A percentile compares a stretch with the other conserved stretches of the same genome.
These are phyloP conservation scores for Pangasianodon hypophthalmus DNA, from an alignment of 2,113 vertebrate species.

Conservation along the genomic window DNA sequence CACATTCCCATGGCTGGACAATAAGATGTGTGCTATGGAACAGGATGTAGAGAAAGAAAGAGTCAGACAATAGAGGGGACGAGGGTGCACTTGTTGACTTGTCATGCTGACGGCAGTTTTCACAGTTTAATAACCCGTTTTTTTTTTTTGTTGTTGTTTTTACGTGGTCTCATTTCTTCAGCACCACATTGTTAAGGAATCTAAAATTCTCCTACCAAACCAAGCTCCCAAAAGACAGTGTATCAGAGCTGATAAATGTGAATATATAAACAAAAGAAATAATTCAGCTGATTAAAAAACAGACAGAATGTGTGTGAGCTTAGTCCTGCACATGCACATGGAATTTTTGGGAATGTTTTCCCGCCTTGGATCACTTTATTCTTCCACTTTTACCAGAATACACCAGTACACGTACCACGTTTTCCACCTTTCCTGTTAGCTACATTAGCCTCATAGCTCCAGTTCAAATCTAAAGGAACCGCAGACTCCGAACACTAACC, in stretches of 20 bases:
- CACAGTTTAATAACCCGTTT: too few species aligned
- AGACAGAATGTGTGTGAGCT: background rate
- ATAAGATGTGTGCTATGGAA: background rate
- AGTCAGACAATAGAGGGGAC: background rate
- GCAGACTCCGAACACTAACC: background rate
- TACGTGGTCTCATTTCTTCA: background rate
- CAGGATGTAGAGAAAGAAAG: background rate
- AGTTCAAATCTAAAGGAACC: background rate
- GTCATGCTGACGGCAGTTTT: too few species aligned
- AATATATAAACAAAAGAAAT: background rate
- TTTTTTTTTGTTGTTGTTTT: too few species aligned
- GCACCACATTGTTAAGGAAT: background rate
- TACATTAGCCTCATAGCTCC: background rate
- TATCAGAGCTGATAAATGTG: too few species aligned
- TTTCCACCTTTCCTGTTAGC: background rate
- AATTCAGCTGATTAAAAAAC: background rate
- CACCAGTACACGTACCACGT: background rate
- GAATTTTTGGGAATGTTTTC: background rate
- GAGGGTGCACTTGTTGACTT: background rate
- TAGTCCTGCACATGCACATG: background rate
- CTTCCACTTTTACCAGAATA: background rate
- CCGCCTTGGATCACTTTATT: background rate
- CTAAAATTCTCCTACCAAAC: background rate
- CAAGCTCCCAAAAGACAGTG: background rate
- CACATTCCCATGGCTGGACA: background rate